These are phyloP conservation scores for Stomatorhinus ivindoensis DNA, from an alignment of 2,113 vertebrate species.

Conservation along the genomic window DNA sequence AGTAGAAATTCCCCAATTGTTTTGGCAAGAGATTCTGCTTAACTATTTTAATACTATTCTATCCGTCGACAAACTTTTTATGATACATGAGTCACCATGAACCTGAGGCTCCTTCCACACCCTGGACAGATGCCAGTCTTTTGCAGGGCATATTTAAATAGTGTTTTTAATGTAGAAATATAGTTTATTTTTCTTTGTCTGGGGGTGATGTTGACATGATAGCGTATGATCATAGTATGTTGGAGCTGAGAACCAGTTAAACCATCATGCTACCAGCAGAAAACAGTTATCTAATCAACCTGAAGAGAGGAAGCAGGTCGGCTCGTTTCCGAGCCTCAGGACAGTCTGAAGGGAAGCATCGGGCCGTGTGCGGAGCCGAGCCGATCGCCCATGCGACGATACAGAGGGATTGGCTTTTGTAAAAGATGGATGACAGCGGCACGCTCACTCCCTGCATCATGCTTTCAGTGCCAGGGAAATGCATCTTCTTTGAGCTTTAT, in stretches of 20 bases:
- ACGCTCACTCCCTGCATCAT: not conserved
- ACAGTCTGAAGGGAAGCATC: not conserved
- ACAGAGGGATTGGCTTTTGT: not conserved
- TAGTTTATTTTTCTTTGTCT: not conserved
- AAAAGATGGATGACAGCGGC: not conserved
- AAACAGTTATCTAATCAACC: not conserved
- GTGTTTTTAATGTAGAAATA: not conserved
- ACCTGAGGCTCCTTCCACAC: not conserved
- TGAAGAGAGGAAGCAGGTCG: not conserved
- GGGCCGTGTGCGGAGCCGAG: not conserved
- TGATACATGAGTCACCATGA: not conserved
- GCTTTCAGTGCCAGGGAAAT: not conserved
- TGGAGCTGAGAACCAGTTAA: not conserved
- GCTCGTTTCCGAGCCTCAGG: not conserved
- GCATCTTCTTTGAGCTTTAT: not conserved
- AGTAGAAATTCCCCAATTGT: not conserved
- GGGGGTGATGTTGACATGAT: not conserved
- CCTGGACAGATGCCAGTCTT: not conserved
- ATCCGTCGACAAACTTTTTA: not conserved
- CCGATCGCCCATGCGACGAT: not conserved
- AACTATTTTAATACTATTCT: not conserved
- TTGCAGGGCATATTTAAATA: not conserved
- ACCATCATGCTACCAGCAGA: not conserved
- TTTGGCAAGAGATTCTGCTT: not conserved
- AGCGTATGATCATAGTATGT: not conserved